Percentiles rank a stretch among this genome's conserved stretches.
Evolutionary conservation across 2,113 vertebrate species (phyloP).

Genomic region (Mormyrus iriodes): DNA sequence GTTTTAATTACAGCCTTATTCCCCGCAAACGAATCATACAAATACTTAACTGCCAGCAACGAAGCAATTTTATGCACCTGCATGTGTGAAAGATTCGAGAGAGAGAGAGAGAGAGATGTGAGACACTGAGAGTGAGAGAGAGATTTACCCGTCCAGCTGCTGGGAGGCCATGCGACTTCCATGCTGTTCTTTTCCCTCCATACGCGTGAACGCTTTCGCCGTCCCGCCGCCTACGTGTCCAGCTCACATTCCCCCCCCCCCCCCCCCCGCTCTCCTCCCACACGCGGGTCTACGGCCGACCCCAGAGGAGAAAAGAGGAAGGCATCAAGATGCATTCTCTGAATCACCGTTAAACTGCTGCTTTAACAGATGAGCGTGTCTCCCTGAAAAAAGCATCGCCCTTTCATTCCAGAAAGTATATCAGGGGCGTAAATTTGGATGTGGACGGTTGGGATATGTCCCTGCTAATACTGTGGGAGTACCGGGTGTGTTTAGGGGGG

Average conservation of each 20-base stretch:
- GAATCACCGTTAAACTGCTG: background rate
- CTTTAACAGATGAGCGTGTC: background rate
- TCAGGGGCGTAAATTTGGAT: background rate
- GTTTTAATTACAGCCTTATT: background rate
- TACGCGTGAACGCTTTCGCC: background rate
- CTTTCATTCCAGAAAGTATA: background rate
- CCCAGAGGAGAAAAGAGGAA: background rate
- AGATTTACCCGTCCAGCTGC: background rate
- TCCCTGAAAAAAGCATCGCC: background rate
- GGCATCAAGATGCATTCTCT: background rate
- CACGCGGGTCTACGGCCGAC: background rate
- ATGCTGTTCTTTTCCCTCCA: background rate
- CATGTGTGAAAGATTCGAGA: background rate
- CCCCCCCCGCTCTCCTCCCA: background rate
- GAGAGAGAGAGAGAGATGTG: background rate
- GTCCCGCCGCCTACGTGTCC: background rate
- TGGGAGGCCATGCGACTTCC: background rate
- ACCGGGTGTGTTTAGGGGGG: background rate
- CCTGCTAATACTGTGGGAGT: background rate
- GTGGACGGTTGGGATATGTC: background rate
- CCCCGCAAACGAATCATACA: background rate
- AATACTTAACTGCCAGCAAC: background rate
- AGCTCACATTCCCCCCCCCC: background rate
- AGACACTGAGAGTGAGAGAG: background rate
- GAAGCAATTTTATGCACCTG: background rate